Base-by-base conservation (phyloP, 2,113 vertebrate species). In the Stigmatopora argus region DNA sequence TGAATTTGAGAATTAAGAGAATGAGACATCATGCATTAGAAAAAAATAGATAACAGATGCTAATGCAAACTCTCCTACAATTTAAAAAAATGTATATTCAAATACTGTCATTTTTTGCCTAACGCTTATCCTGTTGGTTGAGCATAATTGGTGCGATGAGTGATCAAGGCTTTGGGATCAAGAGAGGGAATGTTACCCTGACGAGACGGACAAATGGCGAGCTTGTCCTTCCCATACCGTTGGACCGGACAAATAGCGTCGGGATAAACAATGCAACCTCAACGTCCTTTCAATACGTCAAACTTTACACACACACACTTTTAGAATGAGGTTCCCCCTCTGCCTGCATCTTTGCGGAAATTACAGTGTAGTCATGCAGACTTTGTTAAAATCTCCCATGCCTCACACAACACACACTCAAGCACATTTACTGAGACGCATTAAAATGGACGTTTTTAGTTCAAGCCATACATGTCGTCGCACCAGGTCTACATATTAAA, bases 301-400 rank as follows among this genome's bases (percentile, higher is more conserved):
- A 81, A 87, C 77, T 85, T 83, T 79, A 81, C 65, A 70, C 76
- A 78, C 76, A 78, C 71, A 78, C 9, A 41, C 38, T 41, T 74
- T 62, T 76, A 82, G n/a, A 34, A 55, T 13, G 23, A 4, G 3
- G 26, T 55, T 31, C 63, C 53, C 68, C 70, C 70, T 13, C 21
- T 62, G 61, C 10, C 41, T 45, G n/a, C 23, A 12, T 61, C 59
- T 44, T 44, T 45, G 38, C 7, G 6, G 71, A 78, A 81, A 83
- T 84, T 78, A 83, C 70, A 75, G 78, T 72, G 74, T 70, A 83
- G 71, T 77, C 79, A 81, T 81, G 70, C 76, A 64, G 67, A 35
- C 59, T 6, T 23, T 67, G 72, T 84, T 83, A 81, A 45, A 78
- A 75, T 75, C 71, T 83, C 78, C 41, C 68, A 47, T 67, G 63